Base-by-base conservation (phyloP, 2,888 invertebrate genomes). In the Meganola albula region DNA sequence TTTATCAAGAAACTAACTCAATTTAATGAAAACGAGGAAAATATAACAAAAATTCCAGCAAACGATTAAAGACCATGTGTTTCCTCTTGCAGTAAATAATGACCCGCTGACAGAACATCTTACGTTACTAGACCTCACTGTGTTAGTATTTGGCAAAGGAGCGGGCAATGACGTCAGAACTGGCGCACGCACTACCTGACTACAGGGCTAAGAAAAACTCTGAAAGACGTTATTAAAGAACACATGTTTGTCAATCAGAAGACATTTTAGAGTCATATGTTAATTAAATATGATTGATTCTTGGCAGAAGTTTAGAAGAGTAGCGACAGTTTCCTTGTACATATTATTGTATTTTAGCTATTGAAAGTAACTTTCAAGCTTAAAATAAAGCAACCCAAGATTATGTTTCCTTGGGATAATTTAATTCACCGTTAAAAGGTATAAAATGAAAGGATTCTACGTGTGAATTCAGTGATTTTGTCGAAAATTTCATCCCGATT, bases 131-230 rank as follows among this genome's bases (percentile, higher is more conserved):
- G 29, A 40, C 34, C 41, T 40, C 41, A 41, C 37, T 38, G 34
- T 37, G 28, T 40, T 27, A 37, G 44, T 44, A 57, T 51, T 60
- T 60, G 59, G 57, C 63, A 62, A 49, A 54, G 48, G 52, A 34
- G 36, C 33, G 31, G 24, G 30, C 13, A 18, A 31, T 55, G 50
- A 58, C 63, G 63, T 53, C 52, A 52, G 14, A 29, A 12, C 16
- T 11, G 20, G 20, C 33, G 39, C 32, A 30, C 30, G 31, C 28
- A 12, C 34, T 12, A 31, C 29, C 35, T 29, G 24, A 24, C 29
- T 38, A 38, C 41, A 24, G 36, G 30, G 26, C 31, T 30, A 26
- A 34, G 18, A 39, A 27, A 40, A 32, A 31, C 33, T 23, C 31
- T 22, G 14, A 12, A 20, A 29, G 14, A 11, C n/a, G 13, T 33